Evolutionary conservation across 2,888 invertebrate genomes (phyloP).

Genomic region (Euplagia quadripunctaria): DNA sequence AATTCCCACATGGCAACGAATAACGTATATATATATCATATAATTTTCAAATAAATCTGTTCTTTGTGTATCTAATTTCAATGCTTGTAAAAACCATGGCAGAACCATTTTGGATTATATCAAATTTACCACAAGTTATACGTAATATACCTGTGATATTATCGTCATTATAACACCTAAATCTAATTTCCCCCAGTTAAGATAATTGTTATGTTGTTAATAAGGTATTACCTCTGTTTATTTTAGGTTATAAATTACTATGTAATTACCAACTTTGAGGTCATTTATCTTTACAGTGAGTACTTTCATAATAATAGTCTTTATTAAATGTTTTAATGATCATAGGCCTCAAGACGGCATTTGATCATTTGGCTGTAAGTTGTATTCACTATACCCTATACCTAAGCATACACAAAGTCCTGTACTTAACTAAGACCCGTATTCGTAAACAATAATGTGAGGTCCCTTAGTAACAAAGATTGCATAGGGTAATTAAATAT

Average conservation of each 20-base stretch:
- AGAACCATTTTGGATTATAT: background rate
- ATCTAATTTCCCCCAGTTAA: constrained; percentile 9
- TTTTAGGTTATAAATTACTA: background rate
- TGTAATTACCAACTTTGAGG: background rate
- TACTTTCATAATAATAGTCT: background rate
- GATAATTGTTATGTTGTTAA: constrained; percentile 38
- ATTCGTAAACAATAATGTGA: too few relatives aligned
- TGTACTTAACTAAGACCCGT: too few relatives aligned
- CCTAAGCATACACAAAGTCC: too few relatives aligned
- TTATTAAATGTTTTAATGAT: background rate
- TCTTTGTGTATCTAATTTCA: background rate
- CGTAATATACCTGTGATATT: background rate
- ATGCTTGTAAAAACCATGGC: background rate
- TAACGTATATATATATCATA: too few relatives aligned
- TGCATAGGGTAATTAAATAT: too few relatives aligned
- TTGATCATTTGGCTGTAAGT: background rate
- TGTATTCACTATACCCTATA: too few relatives aligned
- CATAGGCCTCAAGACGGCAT: background rate
- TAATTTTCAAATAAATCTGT: too few relatives aligned
- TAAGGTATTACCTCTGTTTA: constrained; percentile 4
- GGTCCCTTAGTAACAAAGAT: too few relatives aligned
- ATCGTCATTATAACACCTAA: background rate
- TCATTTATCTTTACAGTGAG: background rate
- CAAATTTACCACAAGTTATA: background rate
- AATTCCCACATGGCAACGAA: too few relatives aligned